Evolutionary conservation across 2,113 vertebrate genomes (phyloP).

Genomic region (Bufo bufo): DNA sequence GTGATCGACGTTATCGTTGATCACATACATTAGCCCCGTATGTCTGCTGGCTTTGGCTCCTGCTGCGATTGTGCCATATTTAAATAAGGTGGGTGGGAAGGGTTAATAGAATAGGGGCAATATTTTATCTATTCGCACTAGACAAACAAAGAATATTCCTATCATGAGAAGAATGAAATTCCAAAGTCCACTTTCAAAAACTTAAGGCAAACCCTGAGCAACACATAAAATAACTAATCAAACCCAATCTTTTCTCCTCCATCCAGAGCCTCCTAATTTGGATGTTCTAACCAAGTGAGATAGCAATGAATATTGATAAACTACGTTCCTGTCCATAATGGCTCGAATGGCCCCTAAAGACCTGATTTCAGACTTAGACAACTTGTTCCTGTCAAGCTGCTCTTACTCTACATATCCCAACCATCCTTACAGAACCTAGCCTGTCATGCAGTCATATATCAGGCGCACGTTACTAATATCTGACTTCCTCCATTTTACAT

Average conservation of each 20-base stretch:
- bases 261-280: background rate
- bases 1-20: too few relatives aligned
- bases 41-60: too few relatives aligned
- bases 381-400: background rate
- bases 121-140: too few relatives aligned
- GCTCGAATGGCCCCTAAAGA: background rate
- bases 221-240: background rate
- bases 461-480: background rate
- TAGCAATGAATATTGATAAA: background rate
- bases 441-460: background rate
- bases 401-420: background rate
- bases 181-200: too few relatives aligned
- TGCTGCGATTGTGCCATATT: too few relatives aligned
- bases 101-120: too few relatives aligned
- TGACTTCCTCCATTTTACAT: conserved; percentile 17
- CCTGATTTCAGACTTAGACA: background rate
- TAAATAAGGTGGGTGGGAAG: too few relatives aligned
- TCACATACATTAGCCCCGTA: too few relatives aligned
- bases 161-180: too few relatives aligned
- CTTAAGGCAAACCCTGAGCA: too few relatives aligned
- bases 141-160: too few relatives aligned
- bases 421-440: background rate
- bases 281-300: background rate
- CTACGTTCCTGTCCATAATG: background rate
- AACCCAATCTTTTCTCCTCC: background rate